phyloP scores from a whole-genome alignment of 2,113 vertebrate species.

The Solea senegalensis region DNA sequence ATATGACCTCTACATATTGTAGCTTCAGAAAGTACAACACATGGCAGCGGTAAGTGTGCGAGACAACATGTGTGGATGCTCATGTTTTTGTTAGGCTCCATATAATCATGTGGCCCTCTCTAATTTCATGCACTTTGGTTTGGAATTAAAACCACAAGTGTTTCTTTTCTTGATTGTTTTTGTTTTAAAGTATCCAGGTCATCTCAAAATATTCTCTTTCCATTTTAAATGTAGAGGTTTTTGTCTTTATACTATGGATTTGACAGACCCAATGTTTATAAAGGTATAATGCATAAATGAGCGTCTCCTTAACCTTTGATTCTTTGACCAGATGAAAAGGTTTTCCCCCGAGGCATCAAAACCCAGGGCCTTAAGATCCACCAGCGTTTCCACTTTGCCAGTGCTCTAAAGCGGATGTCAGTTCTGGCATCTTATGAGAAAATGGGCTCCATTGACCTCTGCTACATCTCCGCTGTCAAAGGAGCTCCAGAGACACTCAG shows the following conservation, averaged over 20 bases:
- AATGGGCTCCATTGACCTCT: constrained; percentile 90
- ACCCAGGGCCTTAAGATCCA: constrained; percentile 97
- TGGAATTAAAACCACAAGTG: background rate
- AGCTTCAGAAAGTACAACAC: background rate
- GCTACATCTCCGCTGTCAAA: constrained; percentile 94
- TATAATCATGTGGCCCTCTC: background rate
- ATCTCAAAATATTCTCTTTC: too few relatives aligned
- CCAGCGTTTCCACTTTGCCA: constrained; percentile 98
- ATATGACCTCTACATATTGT: background rate
- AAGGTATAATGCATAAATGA: background rate
- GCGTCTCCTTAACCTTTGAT: background rate
- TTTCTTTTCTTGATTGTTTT: background rate
- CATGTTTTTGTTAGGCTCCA: background rate
- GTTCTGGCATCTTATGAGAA: constrained; percentile 94
- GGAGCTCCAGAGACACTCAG: constrained; percentile 96
- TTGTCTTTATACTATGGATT: too few relatives aligned
- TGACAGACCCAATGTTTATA: background rate
- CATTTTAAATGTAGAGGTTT: too few relatives aligned
- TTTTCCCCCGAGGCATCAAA: constrained; percentile 94
- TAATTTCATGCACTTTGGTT: background rate
- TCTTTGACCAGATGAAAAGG: constrained; percentile 91
- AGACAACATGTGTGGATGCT: background rate
- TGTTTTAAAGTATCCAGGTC: too few relatives aligned
- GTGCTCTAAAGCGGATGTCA: constrained; percentile 96
- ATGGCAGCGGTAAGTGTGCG: background rate